Percentiles rank a stretch among this genome's conserved stretches.
phyloP scores from a whole-genome alignment of 2,797 vertebrate species.

The Enteromius thamalakanensis region DNA sequence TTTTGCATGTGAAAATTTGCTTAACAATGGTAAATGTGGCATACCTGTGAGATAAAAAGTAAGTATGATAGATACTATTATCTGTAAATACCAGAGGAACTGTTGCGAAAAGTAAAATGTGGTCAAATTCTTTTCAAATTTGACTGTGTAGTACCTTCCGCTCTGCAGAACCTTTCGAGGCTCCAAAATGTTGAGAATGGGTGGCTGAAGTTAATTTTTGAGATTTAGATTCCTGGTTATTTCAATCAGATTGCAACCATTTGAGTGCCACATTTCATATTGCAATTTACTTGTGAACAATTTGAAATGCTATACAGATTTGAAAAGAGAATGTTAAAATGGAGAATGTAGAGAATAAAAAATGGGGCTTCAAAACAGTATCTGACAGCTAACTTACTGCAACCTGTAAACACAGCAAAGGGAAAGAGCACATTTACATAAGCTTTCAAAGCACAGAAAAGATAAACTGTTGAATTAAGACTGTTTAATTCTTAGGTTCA shows the following conservation, averaged over 20 bases:
- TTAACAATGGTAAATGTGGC: not conserved
- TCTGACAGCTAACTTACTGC: not conserved
- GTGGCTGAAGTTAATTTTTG: not conserved
- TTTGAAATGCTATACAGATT: not conserved
- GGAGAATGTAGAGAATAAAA: not conserved
- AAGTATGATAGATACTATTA: not conserved
- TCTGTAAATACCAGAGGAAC: not conserved
- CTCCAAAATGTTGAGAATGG: not conserved
- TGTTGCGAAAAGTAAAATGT: not conserved
- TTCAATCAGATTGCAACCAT: not conserved
- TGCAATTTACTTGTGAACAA: not conserved
- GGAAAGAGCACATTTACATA: not conserved
- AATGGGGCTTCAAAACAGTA: not conserved
- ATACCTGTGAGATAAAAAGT: too few species aligned
- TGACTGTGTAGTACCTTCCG: not conserved
- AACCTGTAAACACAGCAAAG: not conserved
- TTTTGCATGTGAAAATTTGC: not conserved
- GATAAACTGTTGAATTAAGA: not conserved
- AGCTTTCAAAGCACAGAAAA: not conserved
- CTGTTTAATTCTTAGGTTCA: conserved; percentile 2
- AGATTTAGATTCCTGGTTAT: not conserved
- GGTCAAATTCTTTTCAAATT: not conserved
- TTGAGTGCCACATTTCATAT: not conserved
- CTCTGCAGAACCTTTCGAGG: too few species aligned
- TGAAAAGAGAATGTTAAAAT: not conserved